Evolutionary conservation across 2,888 invertebrate genomes (phyloP).

Genomic region (Rhorus exstirpatorius): DNA sequence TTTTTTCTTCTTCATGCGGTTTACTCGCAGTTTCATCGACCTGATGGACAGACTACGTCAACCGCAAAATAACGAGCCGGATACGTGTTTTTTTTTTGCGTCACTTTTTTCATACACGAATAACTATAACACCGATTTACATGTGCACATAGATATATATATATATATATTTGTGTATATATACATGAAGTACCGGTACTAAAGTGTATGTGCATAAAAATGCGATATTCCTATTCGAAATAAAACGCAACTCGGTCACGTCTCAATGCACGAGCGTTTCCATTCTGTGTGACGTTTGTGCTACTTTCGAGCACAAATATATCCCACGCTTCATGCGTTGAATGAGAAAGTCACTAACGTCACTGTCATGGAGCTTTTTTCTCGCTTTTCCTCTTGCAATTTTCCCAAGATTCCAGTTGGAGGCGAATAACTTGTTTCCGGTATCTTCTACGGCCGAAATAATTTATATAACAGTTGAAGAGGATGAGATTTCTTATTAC

Average conservation of each 20-base stretch:
- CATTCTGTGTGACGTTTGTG: constrained; percentile 56
- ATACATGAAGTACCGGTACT: no score
- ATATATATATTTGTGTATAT: no score
- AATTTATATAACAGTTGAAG: no score
- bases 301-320: constrained; percentile 47
- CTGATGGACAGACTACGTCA: constrained; percentile 17
- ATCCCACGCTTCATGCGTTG: constrained; percentile 16
- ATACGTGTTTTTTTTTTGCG: constrained; percentile 17
- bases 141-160: not conserved
- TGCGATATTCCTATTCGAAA: constrained; percentile 25
- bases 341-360: constrained; percentile 49
- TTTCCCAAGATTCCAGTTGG: no score
- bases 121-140: no score
- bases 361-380: constrained; percentile 8
- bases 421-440: no score
- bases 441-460: no score
- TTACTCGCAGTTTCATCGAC: constrained; percentile 29
- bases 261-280: constrained; percentile 55
- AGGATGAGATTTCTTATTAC: no score
- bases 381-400: not conserved
- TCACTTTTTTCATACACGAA: no score
- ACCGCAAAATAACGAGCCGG: constrained; percentile 39
- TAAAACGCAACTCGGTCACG: constrained; percentile 55
- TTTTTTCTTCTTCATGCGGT: not conserved
- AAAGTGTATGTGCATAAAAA: constrained; percentile 41